Evolutionary conservation across 2,797 vertebrate genomes (phyloP), one percentile per base, ranked within the genome.

Genomic region (Psittacula derbiana): DNA sequence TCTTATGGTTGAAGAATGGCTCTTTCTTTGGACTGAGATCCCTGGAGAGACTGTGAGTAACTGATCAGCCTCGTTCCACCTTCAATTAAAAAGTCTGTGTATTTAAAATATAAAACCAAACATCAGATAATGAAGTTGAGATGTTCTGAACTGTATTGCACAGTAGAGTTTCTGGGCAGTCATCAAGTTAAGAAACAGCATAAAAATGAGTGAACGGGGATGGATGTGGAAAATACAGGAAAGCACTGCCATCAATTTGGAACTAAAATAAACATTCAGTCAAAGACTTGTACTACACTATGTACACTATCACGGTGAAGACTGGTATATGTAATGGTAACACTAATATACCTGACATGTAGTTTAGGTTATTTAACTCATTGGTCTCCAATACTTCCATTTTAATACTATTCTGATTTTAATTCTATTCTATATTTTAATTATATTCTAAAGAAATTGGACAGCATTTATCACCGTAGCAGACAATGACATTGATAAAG

Each of bases 41-140:
- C 71, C 96, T 98, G 95, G 99, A 99, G 98, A 99, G 98, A 98
- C 97, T 99, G 99, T 99, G 97, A 99, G 99, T 99, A 98, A 93
- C 81, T 92, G 30, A 82, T 84, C 61, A 80, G 53, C 82, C 66
- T 62, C 5, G 7, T 60, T 93, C 25, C 40, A 57, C 60, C 87
- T 80, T 83, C 47, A 53, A 2, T 86, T 92, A 55, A 70, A 73
- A 82, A 64, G 47, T 44, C 40, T 70, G 85, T 69, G 36, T 71
- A 72, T 91, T 90, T 90, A 88, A 75, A 79, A 71, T 81, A 40
- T 31, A 60, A 88, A 93, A 75, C 52, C 75, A 92, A 93, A 62
- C 20, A 33, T 50, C 28, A 33, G 86, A 73, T 78, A 89, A 64
- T 43, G 81, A 86, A 88, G 46, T 49, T 79, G 90, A 64, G 49